Evolutionary conservation across 2,888 invertebrate genomes (phyloP), one percentile per base, ranked within the genome.

Genomic region (Leucophenga maculata): DNA sequence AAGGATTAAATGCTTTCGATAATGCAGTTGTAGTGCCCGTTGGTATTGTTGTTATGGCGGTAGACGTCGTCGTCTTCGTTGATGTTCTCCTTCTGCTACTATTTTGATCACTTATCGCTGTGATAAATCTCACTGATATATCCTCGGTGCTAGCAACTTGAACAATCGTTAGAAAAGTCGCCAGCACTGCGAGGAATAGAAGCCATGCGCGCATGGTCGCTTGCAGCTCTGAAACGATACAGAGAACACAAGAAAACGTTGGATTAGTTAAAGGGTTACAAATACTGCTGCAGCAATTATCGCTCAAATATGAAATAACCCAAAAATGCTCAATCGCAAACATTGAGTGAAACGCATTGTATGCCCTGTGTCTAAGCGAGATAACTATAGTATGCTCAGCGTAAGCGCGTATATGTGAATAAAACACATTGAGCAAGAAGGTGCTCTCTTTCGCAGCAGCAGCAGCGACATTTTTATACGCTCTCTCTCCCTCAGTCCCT

Each of bases 121-220:
- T 80, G 77, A 84, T 84, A 80, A 85, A 86, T 80, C 77, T 82
- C 77, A 78, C 75, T 74, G 87, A 85, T 86, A 86, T 85, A 82
- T 87, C 88, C 86, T 88, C 88, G 85, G 88, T 88, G 89, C 89
- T 88, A 88, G 89, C 89, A 88, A 89, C 89, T 87, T 87, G 88
- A 85, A 86, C 86, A 82, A 86, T 86, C 79, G 86, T 81, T 86
- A 86, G 86, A 83, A 87, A 87, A 87, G 89, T 89, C 89, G 89
- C 89, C 89, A 89, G 89, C 89, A 89, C 89, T 88, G 85, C 86
- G 86, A 89, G 86, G 87, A 89, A 84, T 87, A 88, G 83, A 85
- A 88, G 86, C 88, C 89, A 89, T 88, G 87, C 88, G 88, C 88
- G 89, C 89, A 89, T 89, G 88, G 87, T 89, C 89, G 88, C 86